Evolutionary conservation across 2,888 invertebrate species (phyloP).

Genomic region (Torymus auratus): DNA sequence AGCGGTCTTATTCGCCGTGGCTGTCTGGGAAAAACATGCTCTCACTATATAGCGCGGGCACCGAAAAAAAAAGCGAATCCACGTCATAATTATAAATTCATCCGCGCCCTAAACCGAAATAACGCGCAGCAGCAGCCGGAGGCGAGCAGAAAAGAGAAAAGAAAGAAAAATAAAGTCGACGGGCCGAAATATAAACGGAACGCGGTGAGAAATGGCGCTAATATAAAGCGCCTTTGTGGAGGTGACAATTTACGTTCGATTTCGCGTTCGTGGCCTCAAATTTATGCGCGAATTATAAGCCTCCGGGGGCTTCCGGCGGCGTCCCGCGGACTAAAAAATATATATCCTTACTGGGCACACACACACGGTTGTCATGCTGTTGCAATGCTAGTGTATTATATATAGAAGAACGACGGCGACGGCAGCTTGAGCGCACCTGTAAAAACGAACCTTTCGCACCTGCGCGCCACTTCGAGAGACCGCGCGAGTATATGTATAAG

Average conservation of each 20-base stretch:
- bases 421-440: constrained; percentile 47
- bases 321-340: constrained; percentile 40
- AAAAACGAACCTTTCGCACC: constrained; percentile 55
- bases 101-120: constrained; percentile 20
- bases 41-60: too few relatives aligned
- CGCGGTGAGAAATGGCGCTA: constrained; percentile 55
- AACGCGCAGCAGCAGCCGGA: neutral
- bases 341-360: neutral
- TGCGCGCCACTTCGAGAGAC: constrained; percentile 22
- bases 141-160: constrained; percentile 31
- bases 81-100: constrained; percentile 36
- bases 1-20: too few relatives aligned
- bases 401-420: neutral
- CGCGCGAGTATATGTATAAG: neutral
- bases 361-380: neutral
- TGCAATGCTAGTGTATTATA: constrained; percentile 1
- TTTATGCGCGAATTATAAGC: constrained; percentile 57
- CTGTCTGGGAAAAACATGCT: too few relatives aligned
- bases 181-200: constrained; percentile 23
- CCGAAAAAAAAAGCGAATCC: constrained; percentile 5
- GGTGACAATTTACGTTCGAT: constrained; percentile 57
- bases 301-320: constrained; percentile 37
- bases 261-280: constrained; percentile 27
- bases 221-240: constrained; percentile 52
- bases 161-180: constrained; percentile 44